Base-by-base conservation (phyloP, 35 echinoderm and acorn worm species). In the Heliocidaris erythrogramma region DNA sequence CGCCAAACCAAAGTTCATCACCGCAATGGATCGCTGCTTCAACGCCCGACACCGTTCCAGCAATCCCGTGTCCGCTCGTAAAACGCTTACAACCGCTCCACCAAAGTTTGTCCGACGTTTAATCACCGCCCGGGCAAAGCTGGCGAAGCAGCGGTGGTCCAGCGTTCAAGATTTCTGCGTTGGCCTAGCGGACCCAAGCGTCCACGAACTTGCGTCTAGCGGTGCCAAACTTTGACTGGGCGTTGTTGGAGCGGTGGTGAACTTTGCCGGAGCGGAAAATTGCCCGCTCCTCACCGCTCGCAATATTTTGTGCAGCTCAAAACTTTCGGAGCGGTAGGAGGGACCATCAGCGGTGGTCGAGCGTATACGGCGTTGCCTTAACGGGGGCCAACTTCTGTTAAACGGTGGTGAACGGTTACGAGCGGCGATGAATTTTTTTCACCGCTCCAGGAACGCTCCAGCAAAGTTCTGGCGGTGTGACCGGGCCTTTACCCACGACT, bases 131-230 rank as follows among this genome's bases (percentile, higher is more conserved):
- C 87, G 87, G 30, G 87, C 87, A 89, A 89, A 32, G 87, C 87
- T 89, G 87, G 87, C 31, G 87, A 89, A 89, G 87, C 87, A 89
- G 87, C 87, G 87, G 87, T 89, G 31, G 31, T 89, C 87, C 87
- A 89, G 87, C 87, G 31, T 89, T 89, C 87, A 89, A 89, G 87
- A 89, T 89, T 89, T 89, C 87, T 47, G 31, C 12, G 87, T 89
- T 89, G 87, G 87, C 87, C 87, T 89, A 89, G 87, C 87, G 87
- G 87, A 89, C 87, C 87, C 29, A 89, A 89, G 87, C 87, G 87
- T 89, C 32, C 31, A 89, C 31, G 87, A 89, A 89, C 87, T 89
- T 47, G 31, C 31, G 87, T 89, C 87, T 89, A 89, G 87, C 87
- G 87, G 87, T 89, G 87, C 31, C 87, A 89, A 89, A 89, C 87